phyloP scores from a whole-genome alignment of 2,797 vertebrate genomes.

The Lacerta viridis region DNA sequence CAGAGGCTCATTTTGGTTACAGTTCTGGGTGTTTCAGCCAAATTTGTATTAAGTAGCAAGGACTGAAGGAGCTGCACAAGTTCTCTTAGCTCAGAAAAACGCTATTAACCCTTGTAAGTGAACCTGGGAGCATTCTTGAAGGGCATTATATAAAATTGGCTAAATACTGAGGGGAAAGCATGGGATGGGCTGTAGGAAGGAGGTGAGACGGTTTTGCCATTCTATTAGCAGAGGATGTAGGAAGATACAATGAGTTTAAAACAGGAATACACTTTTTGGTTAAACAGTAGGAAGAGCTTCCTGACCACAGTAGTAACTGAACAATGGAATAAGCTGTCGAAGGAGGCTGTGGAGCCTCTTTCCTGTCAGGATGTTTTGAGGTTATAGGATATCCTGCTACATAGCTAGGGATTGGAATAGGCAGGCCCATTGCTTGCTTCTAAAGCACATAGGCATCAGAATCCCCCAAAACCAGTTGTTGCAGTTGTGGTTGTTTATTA shows the following conservation, averaged over 20 bases:
- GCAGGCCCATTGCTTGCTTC: not conserved
- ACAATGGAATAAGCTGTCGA: slow-evolving; percentile 7
- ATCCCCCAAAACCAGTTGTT: not conserved
- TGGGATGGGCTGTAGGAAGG: not conserved
- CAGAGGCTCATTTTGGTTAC: not conserved
- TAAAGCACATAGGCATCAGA: not conserved
- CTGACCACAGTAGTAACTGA: slow-evolving; percentile 1
- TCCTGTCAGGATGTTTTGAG: slow-evolving; percentile 15
- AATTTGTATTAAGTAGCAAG: not conserved
- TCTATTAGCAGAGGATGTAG: not conserved
- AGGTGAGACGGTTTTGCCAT: not conserved
- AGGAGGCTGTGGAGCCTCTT: not conserved
- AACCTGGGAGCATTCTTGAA: not conserved
- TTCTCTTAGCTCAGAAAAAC: not conserved
- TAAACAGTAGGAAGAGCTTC: slow-evolving; percentile 7
- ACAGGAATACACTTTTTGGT: not conserved
- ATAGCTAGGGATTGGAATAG: not conserved
- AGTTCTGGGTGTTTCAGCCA: too few relatives aligned
- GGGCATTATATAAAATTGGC: not conserved
- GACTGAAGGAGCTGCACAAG: not conserved
- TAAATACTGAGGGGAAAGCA: not conserved
- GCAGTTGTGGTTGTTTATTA: too few relatives aligned
- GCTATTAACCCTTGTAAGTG: not conserved
- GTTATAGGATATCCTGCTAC: slow-evolving; percentile 21
- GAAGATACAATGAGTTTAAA: not conserved